Evolutionary conservation across 2,113 vertebrate species (phyloP).

Genomic region (Lynx canadensis): DNA sequence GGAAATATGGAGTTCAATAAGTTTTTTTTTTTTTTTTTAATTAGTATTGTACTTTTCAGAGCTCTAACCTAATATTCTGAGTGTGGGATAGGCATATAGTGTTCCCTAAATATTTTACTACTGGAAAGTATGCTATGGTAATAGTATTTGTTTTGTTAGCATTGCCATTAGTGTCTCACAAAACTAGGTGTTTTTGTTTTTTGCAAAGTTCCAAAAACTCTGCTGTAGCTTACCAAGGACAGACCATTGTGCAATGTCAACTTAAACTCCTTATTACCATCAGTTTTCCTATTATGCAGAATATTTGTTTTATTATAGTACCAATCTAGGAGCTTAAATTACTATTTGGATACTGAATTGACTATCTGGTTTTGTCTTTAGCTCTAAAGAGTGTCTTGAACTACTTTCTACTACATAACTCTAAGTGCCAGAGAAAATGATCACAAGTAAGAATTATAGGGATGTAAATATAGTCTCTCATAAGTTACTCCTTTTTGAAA

Average conservation of each 20-base stretch:
- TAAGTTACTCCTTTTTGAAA: slow-evolving; percentile 67
- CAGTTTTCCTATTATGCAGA: not conserved
- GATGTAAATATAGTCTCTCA: slow-evolving; percentile 44
- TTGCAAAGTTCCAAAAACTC: not conserved
- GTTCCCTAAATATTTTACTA: slow-evolving; percentile 1
- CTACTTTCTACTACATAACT: not conserved
- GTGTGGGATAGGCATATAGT: not conserved
- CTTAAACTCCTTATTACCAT: not conserved
- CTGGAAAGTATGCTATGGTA: not conserved
- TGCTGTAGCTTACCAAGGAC: not conserved
- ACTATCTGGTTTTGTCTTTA: slow-evolving; percentile 49
- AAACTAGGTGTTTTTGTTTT: not conserved
- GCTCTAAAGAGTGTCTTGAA: not conserved
- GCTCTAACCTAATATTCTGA: not conserved
- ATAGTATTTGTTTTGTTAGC: not conserved
- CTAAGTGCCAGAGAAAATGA: slow-evolving; percentile 19
- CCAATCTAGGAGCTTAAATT: slow-evolving; percentile 2
- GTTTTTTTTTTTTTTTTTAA: not conserved
- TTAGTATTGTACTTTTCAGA: not conserved
- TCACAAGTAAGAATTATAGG: slow-evolving; percentile 46
- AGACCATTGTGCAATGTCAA: not conserved
- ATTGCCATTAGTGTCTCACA: not conserved
- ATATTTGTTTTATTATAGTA: slow-evolving; percentile 19
- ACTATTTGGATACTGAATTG: slow-evolving; percentile 12
- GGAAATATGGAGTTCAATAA: not conserved